Base-by-base conservation (phyloP, 2,888 invertebrate species). In the Tenthredo scrophulariae region DNA sequence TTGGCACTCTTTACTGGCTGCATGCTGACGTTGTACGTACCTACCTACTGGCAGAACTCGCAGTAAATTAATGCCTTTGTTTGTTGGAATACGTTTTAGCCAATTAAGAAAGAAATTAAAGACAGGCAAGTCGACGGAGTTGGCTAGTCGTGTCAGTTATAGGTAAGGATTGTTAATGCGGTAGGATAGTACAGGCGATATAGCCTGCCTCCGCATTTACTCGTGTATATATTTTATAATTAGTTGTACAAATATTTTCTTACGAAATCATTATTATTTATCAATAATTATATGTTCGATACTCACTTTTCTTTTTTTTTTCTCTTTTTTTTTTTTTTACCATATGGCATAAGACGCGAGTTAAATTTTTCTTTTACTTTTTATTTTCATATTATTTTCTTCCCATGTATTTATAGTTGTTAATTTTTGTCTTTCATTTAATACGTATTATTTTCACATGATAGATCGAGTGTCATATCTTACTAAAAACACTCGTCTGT, bases 21-120 rank as follows among this genome's bases (percentile, higher is more conserved):
- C 18, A 33, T 15, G 80, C n/a, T 22, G 40, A 80, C 58, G 37
- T 80, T 18, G 26, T 43, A 74, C 79, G 10, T 54, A 22, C 15
- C 26, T 75, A 33, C 29, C 29, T 50, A 58, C n/a, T 22, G 37
- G 79, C 58, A 79, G 22, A 79, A 79, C 62, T 62, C 58, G 54
- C 54, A 37, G 80, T 62, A 62, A 80, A 80, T 80, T 62, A 62
- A 62, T 80, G 80, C 80, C 80, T 80, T 80, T 62, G 58, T 80
- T 62, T 80, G 80, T 58, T 80, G 22, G 80, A 80, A 80, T 80
- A 80, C 80, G 62, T 80, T 80, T 80, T 58, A 80, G 80, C 80
- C 80, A 80, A 80, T 80, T 80, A 80, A 80, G 80, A 80, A 40
- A 33, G 80, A 80, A 58, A 58, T 80, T 80, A 77, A 67, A 29